Conservation (phyloP, 2,888 invertebrate species). For the Amiota mariae region DNA sequence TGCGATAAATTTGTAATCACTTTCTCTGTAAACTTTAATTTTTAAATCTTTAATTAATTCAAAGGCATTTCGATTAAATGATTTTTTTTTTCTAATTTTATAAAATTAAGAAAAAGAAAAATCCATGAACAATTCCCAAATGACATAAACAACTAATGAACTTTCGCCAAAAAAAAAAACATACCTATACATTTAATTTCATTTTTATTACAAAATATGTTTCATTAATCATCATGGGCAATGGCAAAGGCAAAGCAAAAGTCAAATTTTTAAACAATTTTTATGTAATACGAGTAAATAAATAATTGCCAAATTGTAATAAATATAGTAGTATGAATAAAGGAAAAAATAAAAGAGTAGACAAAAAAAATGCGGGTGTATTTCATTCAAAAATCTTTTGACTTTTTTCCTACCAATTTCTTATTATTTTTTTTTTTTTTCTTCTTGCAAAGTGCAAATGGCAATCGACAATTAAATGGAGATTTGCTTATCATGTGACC, state of each 20-base stretch:
- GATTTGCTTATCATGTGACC: slow-evolving; percentile 3
- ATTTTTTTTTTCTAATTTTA: neutral
- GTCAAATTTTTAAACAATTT: neutral
- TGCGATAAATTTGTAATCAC: too few species aligned
- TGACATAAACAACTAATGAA: slow-evolving; percentile 24
- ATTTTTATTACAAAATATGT: neutral
- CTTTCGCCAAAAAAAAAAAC: slow-evolving; percentile 1
- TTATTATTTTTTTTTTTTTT: neutral
- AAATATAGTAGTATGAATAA: neutral
- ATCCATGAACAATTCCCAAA: neutral
- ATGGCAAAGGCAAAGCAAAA: neutral
- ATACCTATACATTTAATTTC: neutral
- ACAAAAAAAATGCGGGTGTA: slow-evolving; percentile 11
- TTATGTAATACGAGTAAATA: slow-evolving; percentile 5
- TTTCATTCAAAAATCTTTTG: slow-evolving; percentile 4
- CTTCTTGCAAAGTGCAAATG: slow-evolving; percentile 6
- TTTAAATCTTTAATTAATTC: neutral
- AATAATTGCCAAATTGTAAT: neutral
- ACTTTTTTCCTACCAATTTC: neutral
- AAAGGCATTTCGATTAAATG: neutral
- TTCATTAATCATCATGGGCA: slow-evolving; percentile 14
- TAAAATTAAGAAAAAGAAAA: neutral
- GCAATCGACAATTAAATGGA: slow-evolving; percentile 2
- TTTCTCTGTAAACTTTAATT: neutral
- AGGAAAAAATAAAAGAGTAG: neutral